Evolutionary conservation across 2,888 invertebrate species (phyloP), one percentile per base, ranked within the genome.

Genomic region (Petrophora chlorosata): DNA sequence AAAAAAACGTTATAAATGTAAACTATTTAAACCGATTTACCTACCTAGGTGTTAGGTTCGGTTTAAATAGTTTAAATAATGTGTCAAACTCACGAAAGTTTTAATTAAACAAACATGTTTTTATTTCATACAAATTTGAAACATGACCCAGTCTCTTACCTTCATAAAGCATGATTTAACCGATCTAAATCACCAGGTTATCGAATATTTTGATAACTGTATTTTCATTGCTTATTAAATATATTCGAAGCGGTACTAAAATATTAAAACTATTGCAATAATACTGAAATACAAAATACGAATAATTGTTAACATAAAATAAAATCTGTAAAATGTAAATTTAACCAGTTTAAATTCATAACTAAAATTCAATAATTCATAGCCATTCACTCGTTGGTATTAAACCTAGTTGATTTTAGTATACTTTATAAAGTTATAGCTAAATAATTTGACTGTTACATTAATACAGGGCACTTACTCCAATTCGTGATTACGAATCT

Each of bases 241-340:
- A n/a, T 33, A 25, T 16, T 16, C 16, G 25, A 14, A 16, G 8
- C 14, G 28, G n/a, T 16, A 22, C 10, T 1, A 45, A 32, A 38
- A 33, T 16, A 45, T 9, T 35, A 41, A 50, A 42, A 45, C 25
- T 35, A 55, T 58, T 57, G 61, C 51, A 56, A 67, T 73, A 76
- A 76, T 76, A 76, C 76, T 77, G 78, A 72, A 65, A 61, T 45
- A 17, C 5, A 56, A 65, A 55, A 56, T 54, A 53, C 50, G 45
- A 40, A 32, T 42, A 34, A 56, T 22, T 47, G 22, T 56, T 49
- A 70, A 65, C 61, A 67, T 49, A 66, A 64, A 59, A 62, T 56
- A 64, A 63, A 65, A 61, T 59, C 54, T 61, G 61, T 32, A 66
- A 70, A 54, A 55, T 49, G 19, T n/a, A 30, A 53, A 57, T 9